Base-by-base conservation (phyloP, 1,140 invertebrate species). In the Drosophila aff. region DNA sequence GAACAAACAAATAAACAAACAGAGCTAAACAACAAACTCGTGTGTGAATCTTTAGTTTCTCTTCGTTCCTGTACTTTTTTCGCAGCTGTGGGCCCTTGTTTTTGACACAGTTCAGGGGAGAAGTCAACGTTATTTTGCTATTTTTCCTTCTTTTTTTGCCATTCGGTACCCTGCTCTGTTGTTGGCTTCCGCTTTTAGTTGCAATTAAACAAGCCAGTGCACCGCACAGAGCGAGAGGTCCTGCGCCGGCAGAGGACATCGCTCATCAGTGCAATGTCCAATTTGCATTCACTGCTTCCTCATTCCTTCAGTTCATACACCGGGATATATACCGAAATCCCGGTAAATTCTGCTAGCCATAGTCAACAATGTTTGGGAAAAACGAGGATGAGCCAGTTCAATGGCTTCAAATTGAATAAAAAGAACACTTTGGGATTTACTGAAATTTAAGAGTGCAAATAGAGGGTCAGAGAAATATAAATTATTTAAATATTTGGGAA, bases 151-250 rank as follows among this genome's bases (percentile, higher is more conserved):
- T 50, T 57, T 31, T 43, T 43, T 23, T 64, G 4, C 10, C 40
- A 26, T 68, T 52, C 18, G 28, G 28, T 43, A 13, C 38, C 28
- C 43, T 26, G 28, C 50, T 43, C 41, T 38, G 49, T 38, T 58
- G 61, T 55, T 63, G 47, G 58, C 74, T 81, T 76, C 59, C 79
- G 82, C 76, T 89, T 89, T 89, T 84, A 89, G 84, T 84, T 89
- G 84, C 84, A 89, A 89, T 89, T 89, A 89, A 89, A 89, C 84
- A 84, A 90, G 85, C 68, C 72, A 80, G 76, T 86, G 67, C 74
- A 72, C 67, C 67, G 67, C 64, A 68, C 67, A 26, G 64, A 59
- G 71, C 55, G 62, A 57, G 62, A 76, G 62, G 71, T 26, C 61
- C 76, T 44, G 53, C 21, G 41, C 47, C 36, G 60, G 57, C 71